phyloP scores from a whole-genome alignment of 2,113 vertebrate species.

The Hemiprocne comata region DNA sequence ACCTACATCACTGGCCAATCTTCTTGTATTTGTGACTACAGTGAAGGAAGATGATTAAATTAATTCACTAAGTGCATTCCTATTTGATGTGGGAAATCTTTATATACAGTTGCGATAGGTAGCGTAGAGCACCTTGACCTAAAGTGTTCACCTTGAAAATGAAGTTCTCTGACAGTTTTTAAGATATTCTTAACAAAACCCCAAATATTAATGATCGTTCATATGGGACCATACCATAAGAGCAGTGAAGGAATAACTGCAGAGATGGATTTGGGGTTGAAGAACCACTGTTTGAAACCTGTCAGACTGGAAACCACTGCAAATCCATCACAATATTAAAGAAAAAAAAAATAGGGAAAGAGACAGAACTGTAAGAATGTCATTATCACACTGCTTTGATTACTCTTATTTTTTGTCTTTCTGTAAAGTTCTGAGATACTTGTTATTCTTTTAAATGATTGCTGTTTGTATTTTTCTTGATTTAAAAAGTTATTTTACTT shows the following conservation, averaged over 20 bases:
- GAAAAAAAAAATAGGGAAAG: background rate
- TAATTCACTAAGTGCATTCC: background rate
- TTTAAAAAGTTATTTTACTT: background rate
- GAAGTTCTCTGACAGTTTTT: background rate
- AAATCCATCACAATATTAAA: background rate
- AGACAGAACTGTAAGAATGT: background rate
- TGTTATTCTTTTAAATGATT: background rate
- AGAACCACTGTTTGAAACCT: background rate
- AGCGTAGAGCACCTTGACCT: background rate
- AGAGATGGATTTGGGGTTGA: background rate
- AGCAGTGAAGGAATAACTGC: background rate
- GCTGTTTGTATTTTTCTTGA: background rate
- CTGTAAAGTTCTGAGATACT: background rate
- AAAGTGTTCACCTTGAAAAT: background rate
- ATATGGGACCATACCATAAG: fast-evolving
- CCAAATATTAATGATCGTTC: background rate
- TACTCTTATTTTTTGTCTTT: background rate
- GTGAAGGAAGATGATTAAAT: background rate
- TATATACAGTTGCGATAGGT: background rate
- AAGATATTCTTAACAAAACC: background rate
- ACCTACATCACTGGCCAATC: background rate
- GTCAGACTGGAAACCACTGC: background rate
- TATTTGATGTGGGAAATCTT: background rate
- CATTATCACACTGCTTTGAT: background rate
- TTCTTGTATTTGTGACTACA: background rate